A percentile compares a stretch with the other conserved stretches of the same genome.
Evolutionary conservation across 2,797 vertebrate genomes (phyloP).

Genomic region (Leptoclinus maculatus): DNA sequence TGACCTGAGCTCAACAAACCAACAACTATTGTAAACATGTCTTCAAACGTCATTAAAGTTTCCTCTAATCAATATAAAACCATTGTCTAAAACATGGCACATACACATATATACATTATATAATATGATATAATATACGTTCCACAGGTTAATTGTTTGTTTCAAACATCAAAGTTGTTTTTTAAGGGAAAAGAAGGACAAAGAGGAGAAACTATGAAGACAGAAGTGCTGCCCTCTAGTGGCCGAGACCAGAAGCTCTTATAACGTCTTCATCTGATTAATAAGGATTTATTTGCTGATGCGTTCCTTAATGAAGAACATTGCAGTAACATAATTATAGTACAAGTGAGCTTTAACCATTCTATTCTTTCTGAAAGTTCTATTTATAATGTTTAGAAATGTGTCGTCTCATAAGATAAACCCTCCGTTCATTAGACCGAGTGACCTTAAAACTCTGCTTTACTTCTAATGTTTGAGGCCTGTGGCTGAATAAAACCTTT

Average conservation of each 20-base stretch:
- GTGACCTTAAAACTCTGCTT: background rate
- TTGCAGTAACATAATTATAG: background rate
- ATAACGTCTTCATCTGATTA: too few relatives aligned
- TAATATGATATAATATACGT: background rate
- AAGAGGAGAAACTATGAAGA: background rate
- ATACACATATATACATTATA: too few relatives aligned
- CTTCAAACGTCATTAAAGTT: background rate
- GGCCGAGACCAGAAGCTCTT: background rate
- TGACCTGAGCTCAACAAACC: background rate
- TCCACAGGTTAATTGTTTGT: background rate
- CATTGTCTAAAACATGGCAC: background rate
- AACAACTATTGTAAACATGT: background rate
- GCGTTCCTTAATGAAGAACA: background rate
- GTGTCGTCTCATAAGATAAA: background rate
- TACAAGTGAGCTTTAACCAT: background rate
- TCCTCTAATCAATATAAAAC: background rate
- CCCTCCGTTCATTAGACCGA: background rate
- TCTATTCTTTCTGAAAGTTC: background rate
- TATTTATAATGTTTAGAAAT: background rate
- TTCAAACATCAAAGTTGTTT: background rate
- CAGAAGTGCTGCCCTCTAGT: slow-evolving; percentile 47
- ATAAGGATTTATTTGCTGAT: background rate
- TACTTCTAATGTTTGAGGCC: background rate
- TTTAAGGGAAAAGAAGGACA: background rate
- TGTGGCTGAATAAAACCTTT: background rate